These are phyloP conservation scores for Mastigias papua DNA, from an alignment of 30 jellyfish, hydroid and myxozoan genomes.

Conservation along the genomic window DNA sequence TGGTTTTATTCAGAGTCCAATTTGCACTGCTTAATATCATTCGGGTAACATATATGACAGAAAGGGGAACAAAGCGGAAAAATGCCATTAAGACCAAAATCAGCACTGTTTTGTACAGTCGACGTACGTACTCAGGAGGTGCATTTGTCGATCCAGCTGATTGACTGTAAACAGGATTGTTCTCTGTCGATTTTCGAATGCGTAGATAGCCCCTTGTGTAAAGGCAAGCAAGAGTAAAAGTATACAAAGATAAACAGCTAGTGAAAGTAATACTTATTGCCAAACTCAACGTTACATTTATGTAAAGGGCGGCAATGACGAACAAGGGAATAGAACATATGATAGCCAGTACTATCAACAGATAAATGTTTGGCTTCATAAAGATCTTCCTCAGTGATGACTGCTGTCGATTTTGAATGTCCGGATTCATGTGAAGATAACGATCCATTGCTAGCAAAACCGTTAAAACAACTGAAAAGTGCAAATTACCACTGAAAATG, in stretches of 20 bases:
- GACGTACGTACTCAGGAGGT: constrained; percentile 1
- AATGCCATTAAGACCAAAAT: background rate
- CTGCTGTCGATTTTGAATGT: background rate
- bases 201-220: background rate
- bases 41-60: background rate
- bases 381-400: background rate
- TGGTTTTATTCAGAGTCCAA: background rate
- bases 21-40: background rate
- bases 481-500: background rate
- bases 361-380: background rate
- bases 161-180: background rate
- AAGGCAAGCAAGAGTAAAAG: background rate
- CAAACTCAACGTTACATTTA: background rate
- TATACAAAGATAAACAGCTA: too few species aligned
- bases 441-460: constrained; percentile 15
- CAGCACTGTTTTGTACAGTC: constrained; percentile 3
- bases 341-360: background rate
- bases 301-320: background rate
- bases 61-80: background rate
- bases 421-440: constrained; percentile 19
- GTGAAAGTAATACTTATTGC: background rate
- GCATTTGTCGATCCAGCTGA: background rate
- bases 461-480: background rate
- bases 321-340: background rate
- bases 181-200: background rate